Conservation (phyloP, 2,797 vertebrate genomes). For the Tolypeutes matacus region DNA sequence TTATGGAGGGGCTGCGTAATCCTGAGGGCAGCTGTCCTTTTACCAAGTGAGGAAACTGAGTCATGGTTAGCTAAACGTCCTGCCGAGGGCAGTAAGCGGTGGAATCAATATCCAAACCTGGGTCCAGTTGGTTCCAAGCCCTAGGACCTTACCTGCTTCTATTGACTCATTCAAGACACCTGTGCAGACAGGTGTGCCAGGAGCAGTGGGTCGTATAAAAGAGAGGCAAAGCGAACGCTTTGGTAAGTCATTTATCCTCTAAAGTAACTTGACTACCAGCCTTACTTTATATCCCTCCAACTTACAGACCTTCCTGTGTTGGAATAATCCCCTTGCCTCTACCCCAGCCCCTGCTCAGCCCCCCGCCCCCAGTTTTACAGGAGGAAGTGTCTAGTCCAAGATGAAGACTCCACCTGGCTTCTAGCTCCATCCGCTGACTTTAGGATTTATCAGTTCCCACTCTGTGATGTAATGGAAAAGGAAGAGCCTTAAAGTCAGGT, state of each 20-base stretch:
- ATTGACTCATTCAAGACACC: neutral
- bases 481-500: accelerated
- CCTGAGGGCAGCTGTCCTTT: neutral
- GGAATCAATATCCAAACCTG: accelerated
- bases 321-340: neutral
- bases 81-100: accelerated
- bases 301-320: no score
- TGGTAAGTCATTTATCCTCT: no score
- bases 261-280: neutral
- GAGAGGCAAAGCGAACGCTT: neutral
- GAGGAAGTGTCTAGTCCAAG: no score
- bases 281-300: neutral
- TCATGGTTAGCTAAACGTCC: neutral
- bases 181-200: neutral
- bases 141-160: neutral
- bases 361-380: neutral
- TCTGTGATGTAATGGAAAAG: neutral
- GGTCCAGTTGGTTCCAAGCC: no score
- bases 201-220: no score
- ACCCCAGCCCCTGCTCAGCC: no score
- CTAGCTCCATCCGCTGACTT: no score
- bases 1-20: accelerated
- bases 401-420: neutral
- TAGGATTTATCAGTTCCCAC: neutral
- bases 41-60: neutral